A percentile compares a stretch with the other conserved stretches of the same genome.
phyloP scores from a whole-genome alignment of 2,113 vertebrate genomes.

The Microtus richardsoni region DNA sequence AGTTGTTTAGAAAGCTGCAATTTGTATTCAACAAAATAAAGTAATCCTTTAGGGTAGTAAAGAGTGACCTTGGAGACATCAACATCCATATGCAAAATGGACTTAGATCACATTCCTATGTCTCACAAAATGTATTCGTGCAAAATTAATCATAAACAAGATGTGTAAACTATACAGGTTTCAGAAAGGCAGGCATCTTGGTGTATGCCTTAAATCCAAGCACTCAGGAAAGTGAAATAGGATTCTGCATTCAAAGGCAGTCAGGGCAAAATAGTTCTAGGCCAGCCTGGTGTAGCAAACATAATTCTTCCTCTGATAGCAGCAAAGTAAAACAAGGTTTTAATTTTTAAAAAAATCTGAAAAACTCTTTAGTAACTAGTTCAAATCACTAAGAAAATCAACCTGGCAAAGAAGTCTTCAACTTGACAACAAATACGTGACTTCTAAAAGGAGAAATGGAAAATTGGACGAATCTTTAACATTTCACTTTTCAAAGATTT shows the following conservation, averaged over 20 bases:
- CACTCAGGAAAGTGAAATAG: background rate
- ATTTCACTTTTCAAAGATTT: background rate
- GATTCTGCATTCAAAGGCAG: background rate
- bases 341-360: background rate
- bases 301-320: background rate
- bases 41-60: background rate
- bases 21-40: background rate
- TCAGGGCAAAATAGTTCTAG: background rate
- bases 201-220: background rate
- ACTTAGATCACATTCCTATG: background rate
- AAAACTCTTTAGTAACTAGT: background rate
- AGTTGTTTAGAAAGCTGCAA: background rate
- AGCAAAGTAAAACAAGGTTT: background rate
- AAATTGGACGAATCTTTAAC: background rate
- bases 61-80: accelerated
- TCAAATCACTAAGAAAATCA: background rate
- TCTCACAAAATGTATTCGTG: background rate
- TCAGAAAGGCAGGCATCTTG: background rate
- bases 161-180: background rate
- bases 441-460: background rate
- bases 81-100: background rate
- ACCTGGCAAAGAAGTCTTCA: background rate
- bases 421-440: background rate
- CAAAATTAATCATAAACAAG: background rate
- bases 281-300: background rate